phyloP scores from a whole-genome alignment of 2,797 vertebrate genomes.

The Phalloptychus januarius region DNA sequence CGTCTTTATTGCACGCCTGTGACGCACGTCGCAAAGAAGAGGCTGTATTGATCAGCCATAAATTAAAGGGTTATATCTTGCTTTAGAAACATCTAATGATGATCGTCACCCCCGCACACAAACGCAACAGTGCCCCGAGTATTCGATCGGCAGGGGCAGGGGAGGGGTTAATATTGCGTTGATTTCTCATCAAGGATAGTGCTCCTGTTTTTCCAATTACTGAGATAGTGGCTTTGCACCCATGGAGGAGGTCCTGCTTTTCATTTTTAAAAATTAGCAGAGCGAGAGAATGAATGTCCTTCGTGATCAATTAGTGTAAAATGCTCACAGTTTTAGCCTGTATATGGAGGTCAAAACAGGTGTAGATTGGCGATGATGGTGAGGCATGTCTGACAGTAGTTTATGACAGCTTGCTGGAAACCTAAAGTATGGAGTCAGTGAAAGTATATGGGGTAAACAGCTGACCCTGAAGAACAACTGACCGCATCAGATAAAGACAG shows the following conservation, averaged over 20 bases:
- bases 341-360: conserved; percentile 52
- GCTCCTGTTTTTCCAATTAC: conserved; percentile 35
- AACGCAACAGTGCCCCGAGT: background rate
- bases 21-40: conserved; percentile 61
- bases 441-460: conserved; percentile 51
- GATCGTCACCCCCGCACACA: background rate
- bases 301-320: conserved; percentile 43
- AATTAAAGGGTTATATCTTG: conserved; percentile 2
- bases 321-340: conserved; percentile 33
- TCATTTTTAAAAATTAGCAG: conserved; percentile 20
- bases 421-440: conserved; percentile 32
- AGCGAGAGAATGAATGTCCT: conserved; percentile 18
- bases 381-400: conserved; percentile 44
- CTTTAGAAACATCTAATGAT: conserved; percentile 11
- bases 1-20: conserved; percentile 53
- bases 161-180: background rate
- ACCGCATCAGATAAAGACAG: conserved; percentile 49
- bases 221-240: conserved; percentile 26
- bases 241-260: conserved; percentile 25
- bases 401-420: conserved; percentile 38
- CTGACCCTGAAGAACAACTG: conserved; percentile 67
- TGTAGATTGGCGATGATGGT: conserved; percentile 57
- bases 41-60: conserved; percentile 32
- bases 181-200: conserved; percentile 56
- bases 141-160: background rate